Evolutionary conservation across 2,797 vertebrate genomes (phyloP).

Genomic region (Sebastes itinus): DNA sequence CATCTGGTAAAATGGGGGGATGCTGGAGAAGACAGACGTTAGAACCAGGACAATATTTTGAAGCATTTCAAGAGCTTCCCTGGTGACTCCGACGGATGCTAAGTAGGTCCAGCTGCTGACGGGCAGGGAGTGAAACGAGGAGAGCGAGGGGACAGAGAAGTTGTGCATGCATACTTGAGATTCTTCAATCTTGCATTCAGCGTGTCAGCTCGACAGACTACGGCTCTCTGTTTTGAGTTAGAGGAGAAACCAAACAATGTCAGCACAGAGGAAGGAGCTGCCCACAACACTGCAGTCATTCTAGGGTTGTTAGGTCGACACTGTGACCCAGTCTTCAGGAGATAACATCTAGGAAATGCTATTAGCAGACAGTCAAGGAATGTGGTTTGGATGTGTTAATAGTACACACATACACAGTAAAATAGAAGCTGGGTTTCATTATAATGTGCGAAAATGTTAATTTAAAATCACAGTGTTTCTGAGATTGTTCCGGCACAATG

Average conservation of each 20-base stretch:
- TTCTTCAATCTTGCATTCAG: slow-evolving; percentile 68
- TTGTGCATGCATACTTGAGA: slow-evolving; percentile 69
- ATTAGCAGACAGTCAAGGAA: slow-evolving; percentile 2
- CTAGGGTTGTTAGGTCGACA: slow-evolving; percentile 13
- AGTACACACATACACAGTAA: background rate
- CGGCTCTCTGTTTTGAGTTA: slow-evolving; percentile 69
- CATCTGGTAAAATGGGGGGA: background rate
- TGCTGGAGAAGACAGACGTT: background rate
- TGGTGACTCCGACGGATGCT: background rate
- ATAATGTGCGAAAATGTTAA: background rate
- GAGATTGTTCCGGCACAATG: background rate
- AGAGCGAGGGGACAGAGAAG: slow-evolving; percentile 33
- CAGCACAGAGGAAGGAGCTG: slow-evolving; percentile 43
- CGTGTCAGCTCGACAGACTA: slow-evolving; percentile 53
- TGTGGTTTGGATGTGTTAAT: background rate
- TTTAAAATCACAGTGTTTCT: background rate
- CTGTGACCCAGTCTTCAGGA: slow-evolving; percentile 7
- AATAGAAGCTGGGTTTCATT: background rate
- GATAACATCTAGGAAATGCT: slow-evolving; percentile 14
- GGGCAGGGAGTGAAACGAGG: background rate
- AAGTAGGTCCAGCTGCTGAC: slow-evolving; percentile 41
- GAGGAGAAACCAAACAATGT: slow-evolving; percentile 71
- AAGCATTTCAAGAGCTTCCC: slow-evolving; percentile 3
- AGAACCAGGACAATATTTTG: background rate
- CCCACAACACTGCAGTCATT: slow-evolving; percentile 51